Evolutionary conservation across 35 echinoderm and acorn worm species (phyloP), one percentile per base, ranked within the genome.

Genomic region (Ophioderma brevispina): DNA sequence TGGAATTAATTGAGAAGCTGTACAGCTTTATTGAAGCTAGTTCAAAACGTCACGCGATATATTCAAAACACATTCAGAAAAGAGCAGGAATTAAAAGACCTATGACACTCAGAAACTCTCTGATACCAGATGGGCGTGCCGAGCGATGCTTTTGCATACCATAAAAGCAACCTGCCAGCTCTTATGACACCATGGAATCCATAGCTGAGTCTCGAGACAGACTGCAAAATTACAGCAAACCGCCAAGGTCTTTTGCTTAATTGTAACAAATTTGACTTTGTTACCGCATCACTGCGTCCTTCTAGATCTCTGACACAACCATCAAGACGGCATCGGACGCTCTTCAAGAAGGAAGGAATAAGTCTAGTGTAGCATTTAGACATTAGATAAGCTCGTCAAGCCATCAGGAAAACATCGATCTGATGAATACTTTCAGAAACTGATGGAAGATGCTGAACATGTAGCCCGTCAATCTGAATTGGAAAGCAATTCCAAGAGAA

Each of bases 41-140:
- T 78, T 70, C 85, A 25, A 78, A 78, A 30, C 85, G 85, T 6
- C 64, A 87, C 78, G 63, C 55, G 13, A 87, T 78, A 0, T 87
- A 77, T 33, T 37, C 77, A 78, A 0, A 39, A 35, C 28, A 77
- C n/a, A n/a, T n/a, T 31, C 85, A 87, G 63, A 18, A 39, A 76
- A 15, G 76, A 15, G 15, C 17, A 37, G 85, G 64, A 87, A 77
- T 14, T 33, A 56, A 56, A 33, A 85, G 11, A 56, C 83, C 83
- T 30, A 30, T 1, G 11, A 84, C 82, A 50, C 82, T 84, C 2
- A 55, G 33, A 37, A 17, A 50, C 78, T 80, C 1, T 80, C 78
- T 6, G 17, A 78, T 25, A 78, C 85, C 0, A 28, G 75, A 56
- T 87, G 85, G 85, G 64, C 39, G 40, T 63, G 21, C 85, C 11